Base-by-base conservation (phyloP, 1,140 invertebrate species). In the Papilio machaon region DNA sequence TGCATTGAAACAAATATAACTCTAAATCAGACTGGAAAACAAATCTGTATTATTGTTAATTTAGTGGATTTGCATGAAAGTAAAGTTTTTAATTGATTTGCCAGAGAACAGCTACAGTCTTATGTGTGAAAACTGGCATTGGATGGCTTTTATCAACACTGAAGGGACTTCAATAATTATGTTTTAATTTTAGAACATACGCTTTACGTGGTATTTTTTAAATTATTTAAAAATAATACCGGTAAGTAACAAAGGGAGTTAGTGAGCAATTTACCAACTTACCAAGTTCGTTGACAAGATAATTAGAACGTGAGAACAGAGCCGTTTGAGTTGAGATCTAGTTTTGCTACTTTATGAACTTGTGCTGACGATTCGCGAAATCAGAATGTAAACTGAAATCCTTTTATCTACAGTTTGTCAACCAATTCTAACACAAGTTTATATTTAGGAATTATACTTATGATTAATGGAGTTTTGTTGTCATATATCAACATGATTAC, bases 301-400 rank as follows among this genome's bases (percentile, higher is more conserved):
- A 70, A 70, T 70, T 70, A 70, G 64, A 70, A 70, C 64, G 13
- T 70, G 64, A 35, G 64, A 70, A 35, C 64, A 70, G 64, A 70
- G 64, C 60, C 2, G 60, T 70, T 70, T 70, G 64, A 35, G 64
- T 70, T 70, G 30, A 70, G 64, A 38, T 70, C 64, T 70, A 70
- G 64, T 70, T 70, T 70, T 38, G 64, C 5, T 67, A 35, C 64
- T 64, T 30, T 10, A 64, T 38, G 30, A 70, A 70, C 64, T 70
- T 70, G 30, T 35, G 64, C 64, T 35, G 30, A 70, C 64, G 64
- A 38, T 38, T 70, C 64, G 30, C 35, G 64, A 38, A 70, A 70
- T 70, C 64, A 70, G 13, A 70, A 70, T 70, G 64, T 35, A 70
- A 70, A 70, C 64, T 70, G 13, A 38, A 70, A 38, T 11, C 23